Conservation (phyloP, 2,113 vertebrate species). For the Vicugna pacos region DNA sequence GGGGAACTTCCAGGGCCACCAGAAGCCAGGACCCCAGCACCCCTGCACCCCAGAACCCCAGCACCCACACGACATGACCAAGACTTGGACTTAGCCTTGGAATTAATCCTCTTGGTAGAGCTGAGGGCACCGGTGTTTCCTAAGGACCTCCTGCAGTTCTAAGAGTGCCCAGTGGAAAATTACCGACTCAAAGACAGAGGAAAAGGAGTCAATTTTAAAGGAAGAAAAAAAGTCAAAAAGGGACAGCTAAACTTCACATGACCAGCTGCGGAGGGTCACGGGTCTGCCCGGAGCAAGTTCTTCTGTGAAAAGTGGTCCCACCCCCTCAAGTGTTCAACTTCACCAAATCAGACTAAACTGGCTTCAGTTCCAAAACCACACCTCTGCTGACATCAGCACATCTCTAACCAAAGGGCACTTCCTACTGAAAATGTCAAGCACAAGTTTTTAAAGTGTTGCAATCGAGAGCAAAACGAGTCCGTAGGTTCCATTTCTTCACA, state of each 20-base stretch:
- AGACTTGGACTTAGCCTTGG: neutral
- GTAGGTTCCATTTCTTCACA: neutral
- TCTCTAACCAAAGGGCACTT: too few relatives aligned
- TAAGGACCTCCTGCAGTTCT: neutral
- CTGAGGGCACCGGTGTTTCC: too few relatives aligned
- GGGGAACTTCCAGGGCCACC: neutral
- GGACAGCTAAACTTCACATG: rapidly evolving
- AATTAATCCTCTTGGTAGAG: rapidly evolving
- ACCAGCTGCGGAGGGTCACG: rapidly evolving
- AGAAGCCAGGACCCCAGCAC: too few relatives aligned
- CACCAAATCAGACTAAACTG: neutral
- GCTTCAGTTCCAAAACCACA: rapidly evolving
- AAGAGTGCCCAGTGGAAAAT: neutral
- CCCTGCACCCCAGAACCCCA: neutral
- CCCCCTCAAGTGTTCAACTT: rapidly evolving
- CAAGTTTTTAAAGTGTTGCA: rapidly evolving
- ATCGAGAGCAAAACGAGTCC: neutral
- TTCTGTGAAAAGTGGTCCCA: rapidly evolving
- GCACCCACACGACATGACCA: neutral
- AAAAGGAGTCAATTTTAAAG: neutral
- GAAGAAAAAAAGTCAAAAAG: too few relatives aligned
- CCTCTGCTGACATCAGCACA: rapidly evolving
- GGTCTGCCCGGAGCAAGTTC: rapidly evolving
- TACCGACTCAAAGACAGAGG: neutral
- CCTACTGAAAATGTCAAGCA: neutral